Evolutionary conservation across 2,888 invertebrate genomes (phyloP).

Genomic region (Philonicus albiceps): DNA sequence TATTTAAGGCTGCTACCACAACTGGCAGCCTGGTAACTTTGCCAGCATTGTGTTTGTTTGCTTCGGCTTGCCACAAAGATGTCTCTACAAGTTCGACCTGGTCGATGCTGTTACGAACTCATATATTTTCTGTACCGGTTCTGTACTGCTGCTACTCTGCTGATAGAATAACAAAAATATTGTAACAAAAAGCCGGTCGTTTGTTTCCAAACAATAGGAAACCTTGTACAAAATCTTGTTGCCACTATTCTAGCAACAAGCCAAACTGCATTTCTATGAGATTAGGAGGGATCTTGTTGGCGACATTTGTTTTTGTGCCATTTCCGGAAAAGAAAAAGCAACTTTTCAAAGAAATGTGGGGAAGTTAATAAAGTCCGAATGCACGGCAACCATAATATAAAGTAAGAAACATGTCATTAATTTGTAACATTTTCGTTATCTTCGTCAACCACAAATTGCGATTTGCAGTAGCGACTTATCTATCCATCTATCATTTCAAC

Average conservation of each 20-base stretch:
- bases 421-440: neutral
- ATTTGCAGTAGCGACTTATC: neutral
- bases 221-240: neutral
- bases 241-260: neutral
- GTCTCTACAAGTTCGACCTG: neutral
- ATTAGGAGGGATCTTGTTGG: neutral
- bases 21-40: slow-evolving; percentile 15
- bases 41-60: slow-evolving; percentile 43
- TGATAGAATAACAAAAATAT: neutral
- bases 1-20: neutral
- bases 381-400: slow-evolving; percentile 42
- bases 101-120: neutral
- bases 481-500: neutral
- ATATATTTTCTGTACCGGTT: neutral
- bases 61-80: slow-evolving; percentile 27
- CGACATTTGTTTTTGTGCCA: neutral
- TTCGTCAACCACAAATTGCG: neutral
- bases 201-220: neutral
- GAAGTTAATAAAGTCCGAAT: slow-evolving; percentile 48
- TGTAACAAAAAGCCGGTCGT: neutral
- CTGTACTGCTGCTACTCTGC: neutral
- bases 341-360: slow-evolving; percentile 48
- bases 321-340: slow-evolving; percentile 34
- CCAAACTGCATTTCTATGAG: neutral
- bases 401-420: neutral